Percentiles rank a stretch among this genome's conserved stretches.
These are phyloP conservation scores for Pseudomyrmex gracilis DNA, from an alignment of 1,140 invertebrate genomes.

Conservation along the genomic window DNA sequence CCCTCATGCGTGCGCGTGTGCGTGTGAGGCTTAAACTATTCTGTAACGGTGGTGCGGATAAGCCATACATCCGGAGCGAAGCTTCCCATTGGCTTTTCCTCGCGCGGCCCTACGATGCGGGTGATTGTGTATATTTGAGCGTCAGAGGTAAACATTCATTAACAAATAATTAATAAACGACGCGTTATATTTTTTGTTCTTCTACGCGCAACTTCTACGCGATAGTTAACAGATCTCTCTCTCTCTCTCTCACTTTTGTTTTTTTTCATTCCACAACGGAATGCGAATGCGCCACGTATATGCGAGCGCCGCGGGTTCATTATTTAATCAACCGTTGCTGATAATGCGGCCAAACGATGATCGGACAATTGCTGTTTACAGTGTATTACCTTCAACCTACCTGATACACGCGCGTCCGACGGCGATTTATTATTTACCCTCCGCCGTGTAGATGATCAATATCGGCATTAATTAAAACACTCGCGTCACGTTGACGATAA, in stretches of 20 bases:
- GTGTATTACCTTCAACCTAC: neutral
- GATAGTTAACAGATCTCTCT: too few species aligned
- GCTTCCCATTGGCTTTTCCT: conserved; percentile 12
- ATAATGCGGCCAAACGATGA: neutral
- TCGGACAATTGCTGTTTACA: conserved; percentile 2
- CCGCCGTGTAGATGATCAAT: neutral
- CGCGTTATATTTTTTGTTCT: conserved; percentile 39
- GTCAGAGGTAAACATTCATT: conserved; percentile 42
- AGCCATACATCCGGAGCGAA: conserved; percentile 9
- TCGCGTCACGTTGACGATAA: neutral
- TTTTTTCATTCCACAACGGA: neutral
- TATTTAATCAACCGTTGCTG: conserved; percentile 13
- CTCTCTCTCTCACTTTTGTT: too few species aligned
- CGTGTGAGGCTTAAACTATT: conserved; percentile 42
- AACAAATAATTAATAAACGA: conserved; percentile 35
- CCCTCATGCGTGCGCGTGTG: neutral
- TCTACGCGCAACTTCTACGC: neutral
- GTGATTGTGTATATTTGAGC: too few species aligned
- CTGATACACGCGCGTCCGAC: neutral
- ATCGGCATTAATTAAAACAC: neutral
- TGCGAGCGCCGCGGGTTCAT: neutral
- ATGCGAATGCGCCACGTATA: neutral
- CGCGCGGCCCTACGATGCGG: neutral
- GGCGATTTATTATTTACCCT: neutral
- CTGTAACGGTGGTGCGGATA: conserved; percentile 35